Conservation (phyloP, 2,888 invertebrate species). For the Cheilosia scutellata region DNA sequence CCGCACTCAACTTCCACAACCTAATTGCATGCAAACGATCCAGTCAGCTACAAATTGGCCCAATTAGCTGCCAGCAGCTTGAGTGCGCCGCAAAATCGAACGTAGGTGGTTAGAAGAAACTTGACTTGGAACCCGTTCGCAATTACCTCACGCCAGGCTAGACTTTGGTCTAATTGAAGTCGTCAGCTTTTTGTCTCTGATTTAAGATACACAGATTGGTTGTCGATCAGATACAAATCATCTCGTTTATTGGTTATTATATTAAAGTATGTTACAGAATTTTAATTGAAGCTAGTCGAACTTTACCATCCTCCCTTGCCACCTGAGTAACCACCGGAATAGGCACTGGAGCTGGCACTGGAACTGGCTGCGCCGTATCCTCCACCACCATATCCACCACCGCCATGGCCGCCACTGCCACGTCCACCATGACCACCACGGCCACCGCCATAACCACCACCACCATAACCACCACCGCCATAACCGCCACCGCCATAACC, state of each 20-base stretch:
- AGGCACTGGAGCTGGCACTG: not conserved
- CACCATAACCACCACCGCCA: constrained; percentile 65
- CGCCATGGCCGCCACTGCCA: constrained; percentile 40
- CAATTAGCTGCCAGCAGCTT: constrained; percentile 33
- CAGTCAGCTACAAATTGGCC: constrained; percentile 13
- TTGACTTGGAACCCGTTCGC: not conserved
- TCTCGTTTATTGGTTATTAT: not conserved
- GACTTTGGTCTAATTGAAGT: constrained; percentile 25
- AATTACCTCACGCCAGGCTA: constrained; percentile 21
- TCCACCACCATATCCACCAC: constrained; percentile 37
- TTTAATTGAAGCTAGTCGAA: not conserved
- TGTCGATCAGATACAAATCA: constrained; percentile 9
- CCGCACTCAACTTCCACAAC: not conserved
- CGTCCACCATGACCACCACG: constrained; percentile 70
- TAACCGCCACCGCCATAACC: constrained; percentile 61
- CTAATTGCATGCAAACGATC: not conserved
- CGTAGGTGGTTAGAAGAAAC: constrained; percentile 14
- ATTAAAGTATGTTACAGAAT: not conserved
- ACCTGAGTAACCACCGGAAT: not conserved
- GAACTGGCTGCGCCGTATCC: constrained; percentile 52
- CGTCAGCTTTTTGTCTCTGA: constrained; percentile 16
- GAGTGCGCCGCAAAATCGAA: not conserved
- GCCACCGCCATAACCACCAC: constrained; percentile 59
- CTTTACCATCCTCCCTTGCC: constrained; percentile 62
- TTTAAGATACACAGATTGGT: constrained; percentile 30